phyloP scores from a whole-genome alignment of 1,140 invertebrate genomes.

The Heliothis virescens region DNA sequence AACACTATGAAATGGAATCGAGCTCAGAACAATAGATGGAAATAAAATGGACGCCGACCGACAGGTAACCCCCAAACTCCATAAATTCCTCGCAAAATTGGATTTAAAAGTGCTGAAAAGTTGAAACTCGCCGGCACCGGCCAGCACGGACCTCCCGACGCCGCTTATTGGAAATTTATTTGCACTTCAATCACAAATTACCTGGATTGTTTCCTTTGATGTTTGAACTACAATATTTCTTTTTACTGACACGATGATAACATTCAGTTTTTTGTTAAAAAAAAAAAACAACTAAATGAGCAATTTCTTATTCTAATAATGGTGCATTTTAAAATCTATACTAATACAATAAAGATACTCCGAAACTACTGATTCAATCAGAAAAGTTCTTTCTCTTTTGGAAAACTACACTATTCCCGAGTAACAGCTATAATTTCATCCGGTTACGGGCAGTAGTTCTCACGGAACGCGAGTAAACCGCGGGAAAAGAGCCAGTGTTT shows the following conservation, averaged over 20 bases:
- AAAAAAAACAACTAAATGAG: no score
- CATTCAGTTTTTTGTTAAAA: no score
- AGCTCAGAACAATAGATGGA: slow-evolving; percentile 28
- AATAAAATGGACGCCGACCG: slow-evolving; percentile 41
- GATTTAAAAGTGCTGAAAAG: slow-evolving; percentile 53
- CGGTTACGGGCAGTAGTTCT: no score
- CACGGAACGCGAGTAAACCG: no score
- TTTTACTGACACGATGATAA: not conserved
- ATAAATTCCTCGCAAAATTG: slow-evolving; percentile 51
- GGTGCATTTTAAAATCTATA: no score
- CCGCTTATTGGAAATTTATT: slow-evolving; percentile 43
- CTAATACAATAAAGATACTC: no score
- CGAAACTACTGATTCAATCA: no score
- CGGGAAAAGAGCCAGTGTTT: no score
- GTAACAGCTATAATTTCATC: no score
- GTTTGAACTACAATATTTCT: not conserved
- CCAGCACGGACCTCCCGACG: not conserved
- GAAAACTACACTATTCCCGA: no score
- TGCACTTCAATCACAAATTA: slow-evolving; percentile 5
- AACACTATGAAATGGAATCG: slow-evolving; percentile 12
- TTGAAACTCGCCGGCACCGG: slow-evolving; percentile 35
- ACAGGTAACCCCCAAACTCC: slow-evolving; percentile 42
- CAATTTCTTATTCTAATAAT: no score
- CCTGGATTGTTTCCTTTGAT: slow-evolving; percentile 31
- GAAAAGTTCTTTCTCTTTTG: no score